Percentiles rank a stretch among this genome's conserved stretches.
Conservation (phyloP, 2,113 vertebrate species). For the Myrmecobius fasciatus region DNA sequence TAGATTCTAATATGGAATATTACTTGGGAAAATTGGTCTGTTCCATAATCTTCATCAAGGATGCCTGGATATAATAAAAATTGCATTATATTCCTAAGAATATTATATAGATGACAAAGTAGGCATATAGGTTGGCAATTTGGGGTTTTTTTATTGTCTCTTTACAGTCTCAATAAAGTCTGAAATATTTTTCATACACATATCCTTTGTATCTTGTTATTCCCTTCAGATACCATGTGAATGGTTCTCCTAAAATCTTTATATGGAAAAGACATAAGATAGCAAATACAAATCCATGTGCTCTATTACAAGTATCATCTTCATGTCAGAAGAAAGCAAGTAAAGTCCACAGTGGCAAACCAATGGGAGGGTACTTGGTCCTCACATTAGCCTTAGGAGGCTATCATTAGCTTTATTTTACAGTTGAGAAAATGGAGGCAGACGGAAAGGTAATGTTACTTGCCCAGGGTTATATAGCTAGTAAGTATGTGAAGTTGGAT, state of each 20-base stretch:
- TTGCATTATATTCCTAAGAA: not conserved
- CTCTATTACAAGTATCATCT: not conserved
- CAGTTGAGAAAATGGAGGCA: not conserved
- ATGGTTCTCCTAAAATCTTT: not conserved
- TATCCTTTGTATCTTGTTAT: not conserved
- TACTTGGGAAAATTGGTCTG: not conserved
- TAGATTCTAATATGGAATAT: not conserved
- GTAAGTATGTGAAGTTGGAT: not conserved
- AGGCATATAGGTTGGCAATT: not conserved
- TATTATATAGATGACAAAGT: not conserved
- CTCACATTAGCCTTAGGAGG: not conserved
- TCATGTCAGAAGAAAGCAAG: not conserved
- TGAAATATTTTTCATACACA: not conserved
- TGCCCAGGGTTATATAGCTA: not conserved
- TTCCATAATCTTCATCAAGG: not conserved
- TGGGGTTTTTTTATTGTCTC: not conserved
- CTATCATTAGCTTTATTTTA: not conserved
- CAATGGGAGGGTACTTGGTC: not conserved
- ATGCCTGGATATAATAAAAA: not conserved
- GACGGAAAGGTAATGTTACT: not conserved
- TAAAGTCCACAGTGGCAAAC: not conserved
- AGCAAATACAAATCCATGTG: not conserved
- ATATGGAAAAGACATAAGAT: not conserved
- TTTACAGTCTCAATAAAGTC: not conserved
- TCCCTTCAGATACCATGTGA: not conserved